These are phyloP conservation scores for Rapana venosa DNA, from an alignment of 2,888 invertebrate genomes.

Conservation along the genomic window DNA sequence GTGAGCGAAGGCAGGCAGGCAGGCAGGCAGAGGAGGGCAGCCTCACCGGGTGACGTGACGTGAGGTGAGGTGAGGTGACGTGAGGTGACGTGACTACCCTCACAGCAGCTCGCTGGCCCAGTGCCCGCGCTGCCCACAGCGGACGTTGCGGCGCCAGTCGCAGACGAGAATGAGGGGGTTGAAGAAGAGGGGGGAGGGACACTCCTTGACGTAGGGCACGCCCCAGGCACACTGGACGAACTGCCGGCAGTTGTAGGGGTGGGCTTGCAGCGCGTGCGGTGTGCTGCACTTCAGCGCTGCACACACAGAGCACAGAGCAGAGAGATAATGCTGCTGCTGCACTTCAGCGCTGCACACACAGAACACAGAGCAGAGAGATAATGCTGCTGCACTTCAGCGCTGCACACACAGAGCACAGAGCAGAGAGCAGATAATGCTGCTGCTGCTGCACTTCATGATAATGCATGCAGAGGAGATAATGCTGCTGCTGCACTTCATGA, in stretches of 20 bases:
- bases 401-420: neutral
- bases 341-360: neutral
- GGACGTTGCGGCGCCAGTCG: constrained; percentile 45
- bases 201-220: constrained; percentile 48
- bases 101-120: neutral
- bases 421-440: neutral
- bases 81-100: no score
- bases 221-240: constrained; percentile 48
- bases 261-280: constrained; percentile 34
- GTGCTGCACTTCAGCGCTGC: constrained; percentile 26
- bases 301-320: neutral
- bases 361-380: neutral
- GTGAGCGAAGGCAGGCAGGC: no score
- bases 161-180: constrained; percentile 44
- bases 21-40: neutral
- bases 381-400: neutral
- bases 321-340: neutral
- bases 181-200: constrained; percentile 44
- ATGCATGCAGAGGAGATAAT: neutral
- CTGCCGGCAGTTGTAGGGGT: constrained; percentile 44
- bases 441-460: neutral
- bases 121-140: constrained; percentile 21
- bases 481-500: constrained; percentile 18
- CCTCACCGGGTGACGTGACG: neutral
- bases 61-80: neutral